A percentile compares a stretch with the other conserved stretches of the same genome.
Evolutionary conservation across 2,888 invertebrate genomes (phyloP).

Genomic region (Odontothrips loti): DNA sequence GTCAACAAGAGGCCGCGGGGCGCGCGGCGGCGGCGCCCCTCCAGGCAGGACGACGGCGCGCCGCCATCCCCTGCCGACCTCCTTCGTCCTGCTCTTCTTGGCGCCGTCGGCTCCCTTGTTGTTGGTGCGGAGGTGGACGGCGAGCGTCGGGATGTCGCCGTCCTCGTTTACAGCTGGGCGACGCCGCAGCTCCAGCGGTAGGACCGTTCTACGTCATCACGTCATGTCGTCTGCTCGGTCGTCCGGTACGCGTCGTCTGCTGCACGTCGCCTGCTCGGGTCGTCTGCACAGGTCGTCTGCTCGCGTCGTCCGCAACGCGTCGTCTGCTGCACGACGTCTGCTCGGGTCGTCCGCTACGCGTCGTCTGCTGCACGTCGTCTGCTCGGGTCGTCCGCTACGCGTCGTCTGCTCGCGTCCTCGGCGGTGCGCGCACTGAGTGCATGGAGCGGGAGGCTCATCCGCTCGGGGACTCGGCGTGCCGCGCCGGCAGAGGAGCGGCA

Average conservation of each 20-base stretch:
- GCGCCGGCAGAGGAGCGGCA: not conserved
- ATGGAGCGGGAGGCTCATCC: not conserved
- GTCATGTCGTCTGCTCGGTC: no score
- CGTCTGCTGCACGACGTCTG: no score
- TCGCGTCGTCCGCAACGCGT: not conserved
- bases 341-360: not conserved
- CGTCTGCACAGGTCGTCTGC: not conserved
- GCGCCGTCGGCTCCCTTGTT: not conserved
- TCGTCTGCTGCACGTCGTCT: not conserved
- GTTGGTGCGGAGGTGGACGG: no score
- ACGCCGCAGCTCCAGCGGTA: no score
- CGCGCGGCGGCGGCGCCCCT: not conserved
- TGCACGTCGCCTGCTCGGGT: not conserved
- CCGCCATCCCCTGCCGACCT: not conserved
- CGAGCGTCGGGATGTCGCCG: no score
- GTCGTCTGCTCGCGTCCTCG: conserved; percentile 1
- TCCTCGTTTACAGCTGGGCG: not conserved
- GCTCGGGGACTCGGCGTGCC: no score
- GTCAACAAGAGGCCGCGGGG: not conserved
- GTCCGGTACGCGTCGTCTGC: not conserved
- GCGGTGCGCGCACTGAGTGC: not conserved
- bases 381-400: no score
- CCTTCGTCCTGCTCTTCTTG: not conserved
- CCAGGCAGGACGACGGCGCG: not conserved
- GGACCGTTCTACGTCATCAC: no score